These are phyloP conservation scores for Mohoua ochrocephala DNA, from an alignment of 2,113 vertebrate species.

Conservation along the genomic window DNA sequence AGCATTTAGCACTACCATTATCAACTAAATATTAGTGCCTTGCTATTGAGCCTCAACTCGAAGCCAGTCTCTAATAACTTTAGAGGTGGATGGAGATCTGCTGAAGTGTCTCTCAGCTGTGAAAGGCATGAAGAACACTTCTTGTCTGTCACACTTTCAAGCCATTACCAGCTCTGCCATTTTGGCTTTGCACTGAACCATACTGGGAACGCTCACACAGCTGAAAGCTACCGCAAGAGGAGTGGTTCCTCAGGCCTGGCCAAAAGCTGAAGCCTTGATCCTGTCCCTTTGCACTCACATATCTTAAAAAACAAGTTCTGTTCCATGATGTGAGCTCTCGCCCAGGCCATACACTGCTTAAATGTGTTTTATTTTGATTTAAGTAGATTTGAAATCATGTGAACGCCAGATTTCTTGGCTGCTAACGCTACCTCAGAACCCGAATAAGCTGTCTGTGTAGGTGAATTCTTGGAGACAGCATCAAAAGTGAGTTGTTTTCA, in stretches of 20 bases:
- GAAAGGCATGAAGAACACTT: neutral
- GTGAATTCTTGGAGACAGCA: neutral
- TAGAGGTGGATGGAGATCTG: neutral
- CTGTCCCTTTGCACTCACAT: neutral
- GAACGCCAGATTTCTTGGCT: neutral
- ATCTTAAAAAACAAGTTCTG: neutral
- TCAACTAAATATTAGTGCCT: neutral
- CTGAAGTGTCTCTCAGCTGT: neutral
- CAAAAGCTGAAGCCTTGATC: neutral
- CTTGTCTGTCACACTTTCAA: neutral
- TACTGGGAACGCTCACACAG: neutral
- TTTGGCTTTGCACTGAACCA: neutral
- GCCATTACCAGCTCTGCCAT: neutral
- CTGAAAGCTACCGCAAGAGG: neutral
- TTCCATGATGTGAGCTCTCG: neutral
- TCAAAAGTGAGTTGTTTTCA: neutral
- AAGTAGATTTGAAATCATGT: neutral
- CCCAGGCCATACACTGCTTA: neutral
- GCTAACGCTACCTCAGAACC: neutral
- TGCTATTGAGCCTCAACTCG: neutral
- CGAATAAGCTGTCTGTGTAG: neutral
- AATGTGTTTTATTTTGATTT: neutral
- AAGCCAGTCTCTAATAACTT: neutral
- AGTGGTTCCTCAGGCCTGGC: neutral
- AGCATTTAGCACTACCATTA: neutral